phyloP scores from a whole-genome alignment of 2,888 invertebrate species.

The Phengaris alcon region DNA sequence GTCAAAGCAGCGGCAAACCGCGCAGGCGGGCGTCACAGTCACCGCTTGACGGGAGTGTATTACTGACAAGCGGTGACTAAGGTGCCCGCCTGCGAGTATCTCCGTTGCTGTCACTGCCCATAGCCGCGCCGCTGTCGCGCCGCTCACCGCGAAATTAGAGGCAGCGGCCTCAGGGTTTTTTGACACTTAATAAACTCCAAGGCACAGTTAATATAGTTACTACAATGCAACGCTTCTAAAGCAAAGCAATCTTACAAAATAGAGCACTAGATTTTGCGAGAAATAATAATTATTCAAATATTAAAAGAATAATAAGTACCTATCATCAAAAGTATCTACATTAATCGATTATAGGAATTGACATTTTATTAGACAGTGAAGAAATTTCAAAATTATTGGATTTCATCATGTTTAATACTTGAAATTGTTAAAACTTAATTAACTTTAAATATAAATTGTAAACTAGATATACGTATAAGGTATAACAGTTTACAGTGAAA shows the following conservation, averaged over 20 bases:
- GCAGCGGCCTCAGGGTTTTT: not conserved
- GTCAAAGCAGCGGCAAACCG: too few relatives aligned
- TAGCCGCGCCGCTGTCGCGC: too few relatives aligned
- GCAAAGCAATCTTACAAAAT: slow-evolving; percentile 6
- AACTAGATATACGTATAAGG: not conserved
- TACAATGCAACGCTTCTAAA: slow-evolving; percentile 1
- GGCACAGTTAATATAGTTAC: slow-evolving; percentile 2
- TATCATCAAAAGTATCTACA: not conserved
- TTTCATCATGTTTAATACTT: not conserved
- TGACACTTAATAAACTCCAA: not conserved
- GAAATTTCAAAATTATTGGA: not conserved
- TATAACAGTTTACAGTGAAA: not conserved
- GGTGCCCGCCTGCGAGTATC: too few relatives aligned
- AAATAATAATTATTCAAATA: not conserved
- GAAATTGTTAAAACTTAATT: not conserved
- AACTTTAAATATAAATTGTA: not conserved
- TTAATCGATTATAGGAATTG: not conserved
- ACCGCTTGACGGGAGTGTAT: too few relatives aligned
- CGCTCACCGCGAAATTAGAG: too few relatives aligned
- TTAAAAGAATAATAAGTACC: not conserved
- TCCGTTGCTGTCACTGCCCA: too few relatives aligned
- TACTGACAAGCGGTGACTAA: too few relatives aligned
- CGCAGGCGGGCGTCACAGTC: too few relatives aligned
- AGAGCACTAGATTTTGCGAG: not conserved
- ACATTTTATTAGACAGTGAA: not conserved